phyloP scores from a whole-genome alignment of 2,888 invertebrate species.

The Machimus atricapillus region DNA sequence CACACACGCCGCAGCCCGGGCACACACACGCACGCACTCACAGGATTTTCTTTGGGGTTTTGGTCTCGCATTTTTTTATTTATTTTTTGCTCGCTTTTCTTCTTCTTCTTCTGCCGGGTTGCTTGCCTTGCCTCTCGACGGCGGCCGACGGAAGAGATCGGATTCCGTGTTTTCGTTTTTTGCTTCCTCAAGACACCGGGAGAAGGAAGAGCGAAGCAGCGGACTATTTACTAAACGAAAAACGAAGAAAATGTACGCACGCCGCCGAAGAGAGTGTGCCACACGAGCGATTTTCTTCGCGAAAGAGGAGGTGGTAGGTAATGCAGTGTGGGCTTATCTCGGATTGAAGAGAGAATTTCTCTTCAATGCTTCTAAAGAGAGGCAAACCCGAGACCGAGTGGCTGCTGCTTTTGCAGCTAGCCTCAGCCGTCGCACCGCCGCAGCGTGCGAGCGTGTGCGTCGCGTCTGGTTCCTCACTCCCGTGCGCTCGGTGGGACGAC shows the following conservation, averaged over 20 bases:
- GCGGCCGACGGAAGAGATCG: neutral
- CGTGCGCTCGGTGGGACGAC: constrained; percentile 47
- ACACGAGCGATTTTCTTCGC: neutral
- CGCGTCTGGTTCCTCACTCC: constrained; percentile 49
- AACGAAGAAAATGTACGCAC: neutral
- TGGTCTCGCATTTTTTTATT: neutral
- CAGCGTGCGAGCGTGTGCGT: constrained; percentile 42
- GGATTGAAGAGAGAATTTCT: neutral
- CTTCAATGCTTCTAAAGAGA: neutral
- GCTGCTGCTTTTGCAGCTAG: neutral
- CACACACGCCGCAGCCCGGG: neutral
- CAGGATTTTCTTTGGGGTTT: neutral
- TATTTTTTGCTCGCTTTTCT: no score
- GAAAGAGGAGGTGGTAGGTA: constrained; percentile 38
- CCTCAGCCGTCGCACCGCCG: neutral
- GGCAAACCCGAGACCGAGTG: neutral
- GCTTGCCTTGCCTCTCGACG: neutral
- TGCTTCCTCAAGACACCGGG: neutral
- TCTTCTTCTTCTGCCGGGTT: neutral
- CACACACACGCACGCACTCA: constrained; percentile 12
- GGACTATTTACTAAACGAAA: neutral
- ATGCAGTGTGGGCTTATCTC: constrained; percentile 25
- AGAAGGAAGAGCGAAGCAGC: neutral
- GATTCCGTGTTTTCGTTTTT: neutral
- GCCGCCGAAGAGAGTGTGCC: neutral